Conservation (phyloP, 2,797 vertebrate species). For the Xiphorhynchus erythropygius region DNA sequence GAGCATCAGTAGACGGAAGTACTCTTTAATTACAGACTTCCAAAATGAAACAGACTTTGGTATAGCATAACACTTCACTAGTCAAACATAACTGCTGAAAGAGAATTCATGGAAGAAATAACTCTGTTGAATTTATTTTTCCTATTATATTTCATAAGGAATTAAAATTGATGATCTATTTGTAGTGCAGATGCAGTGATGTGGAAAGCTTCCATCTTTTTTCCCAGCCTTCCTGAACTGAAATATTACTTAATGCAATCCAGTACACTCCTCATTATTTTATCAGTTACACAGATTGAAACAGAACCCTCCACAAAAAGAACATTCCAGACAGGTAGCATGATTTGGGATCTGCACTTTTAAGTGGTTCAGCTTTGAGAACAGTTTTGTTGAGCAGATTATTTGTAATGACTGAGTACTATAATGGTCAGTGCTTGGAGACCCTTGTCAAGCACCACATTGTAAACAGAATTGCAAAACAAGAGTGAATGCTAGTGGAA, state of each 20-base stretch:
- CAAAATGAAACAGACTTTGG: background rate
- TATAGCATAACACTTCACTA: background rate
- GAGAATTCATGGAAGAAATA: background rate
- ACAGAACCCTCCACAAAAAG: background rate
- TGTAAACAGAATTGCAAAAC: background rate
- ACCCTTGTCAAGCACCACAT: background rate
- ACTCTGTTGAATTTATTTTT: background rate
- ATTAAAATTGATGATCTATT: background rate
- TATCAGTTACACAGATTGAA: background rate
- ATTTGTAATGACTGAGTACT: background rate
- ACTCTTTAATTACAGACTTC: background rate
- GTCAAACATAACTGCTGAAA: background rate
- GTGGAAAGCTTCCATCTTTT: background rate
- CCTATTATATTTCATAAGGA: background rate
- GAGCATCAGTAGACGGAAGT: background rate
- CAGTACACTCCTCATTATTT: background rate
- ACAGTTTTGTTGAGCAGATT: background rate
- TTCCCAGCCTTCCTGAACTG: background rate
- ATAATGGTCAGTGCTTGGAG: background rate
- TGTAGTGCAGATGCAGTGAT: background rate
- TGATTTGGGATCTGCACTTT: background rate
- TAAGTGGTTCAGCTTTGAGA: background rate
- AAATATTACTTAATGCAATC: background rate
- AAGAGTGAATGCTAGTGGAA: background rate
- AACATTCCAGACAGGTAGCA: background rate